A percentile compares a stretch with the other conserved stretches of the same genome.
Conservation (phyloP, 1,140 invertebrate genomes). For the Sitophilus oryzae region DNA sequence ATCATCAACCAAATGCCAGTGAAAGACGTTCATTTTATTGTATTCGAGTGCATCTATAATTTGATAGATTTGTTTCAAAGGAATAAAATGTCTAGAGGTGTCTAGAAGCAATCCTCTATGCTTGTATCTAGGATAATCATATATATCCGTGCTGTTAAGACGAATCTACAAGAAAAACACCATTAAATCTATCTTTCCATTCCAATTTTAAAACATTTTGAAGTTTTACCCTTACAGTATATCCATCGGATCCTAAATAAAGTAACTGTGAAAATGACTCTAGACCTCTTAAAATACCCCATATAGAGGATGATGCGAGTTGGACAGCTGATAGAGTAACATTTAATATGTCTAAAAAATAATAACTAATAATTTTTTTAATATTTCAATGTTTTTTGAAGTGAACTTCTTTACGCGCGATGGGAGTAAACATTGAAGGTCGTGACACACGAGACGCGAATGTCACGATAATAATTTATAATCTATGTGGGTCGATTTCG, state of each 20-base stretch:
- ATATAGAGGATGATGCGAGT: slow-evolving; percentile 51
- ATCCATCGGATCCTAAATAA: slow-evolving; percentile 45
- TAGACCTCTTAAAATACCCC: slow-evolving; percentile 71
- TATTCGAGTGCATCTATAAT: slow-evolving; percentile 77
- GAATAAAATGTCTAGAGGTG: slow-evolving; percentile 75
- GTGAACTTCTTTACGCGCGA: no score
- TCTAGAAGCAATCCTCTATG: slow-evolving; percentile 78
- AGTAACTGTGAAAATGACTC: slow-evolving; percentile 74
- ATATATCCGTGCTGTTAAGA: slow-evolving; percentile 52
- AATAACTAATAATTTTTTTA: no score
- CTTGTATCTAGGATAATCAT: slow-evolving; percentile 66
- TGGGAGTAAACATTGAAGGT: no score
- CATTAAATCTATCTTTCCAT: background rate
- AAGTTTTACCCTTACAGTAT: slow-evolving; percentile 37
- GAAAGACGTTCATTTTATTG: slow-evolving; percentile 89
- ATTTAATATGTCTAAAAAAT: slow-evolving; percentile 42
- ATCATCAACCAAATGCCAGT: slow-evolving; percentile 93
- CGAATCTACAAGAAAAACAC: slow-evolving; percentile 42
- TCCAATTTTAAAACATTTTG: background rate
- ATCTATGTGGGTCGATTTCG: no score
- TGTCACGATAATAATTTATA: no score
- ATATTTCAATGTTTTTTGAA: no score
- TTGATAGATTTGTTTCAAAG: slow-evolving; percentile 55
- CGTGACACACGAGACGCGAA: no score
- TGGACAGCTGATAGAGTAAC: slow-evolving; percentile 33